Evolutionary conservation across 2,113 vertebrate species (phyloP), one percentile per base, ranked within the genome.

Genomic region (Macrotus californicus): DNA sequence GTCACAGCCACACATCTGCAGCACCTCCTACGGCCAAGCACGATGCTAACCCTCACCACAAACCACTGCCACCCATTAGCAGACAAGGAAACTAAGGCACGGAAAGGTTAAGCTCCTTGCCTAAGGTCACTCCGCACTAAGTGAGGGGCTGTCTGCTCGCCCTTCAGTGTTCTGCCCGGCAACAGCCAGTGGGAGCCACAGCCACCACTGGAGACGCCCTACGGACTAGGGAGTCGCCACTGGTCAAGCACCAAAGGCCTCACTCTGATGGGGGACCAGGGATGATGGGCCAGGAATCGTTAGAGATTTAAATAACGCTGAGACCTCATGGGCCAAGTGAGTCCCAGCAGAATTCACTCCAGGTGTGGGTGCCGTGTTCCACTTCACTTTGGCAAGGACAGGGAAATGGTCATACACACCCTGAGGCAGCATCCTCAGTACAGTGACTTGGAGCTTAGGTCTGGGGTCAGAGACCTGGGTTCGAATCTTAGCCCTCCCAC

Each of bases 1-100:
- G 3, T 10, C 81, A 6, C 0, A 41, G 66, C 18, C 31, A 16
- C 36, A 12, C 6, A 10, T 4, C 12, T 9, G 4, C 1, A 39
- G 83, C 11, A 29, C n/a, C 39, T 56, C 12, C 43, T 13, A 26
- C 3, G 3, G 24, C 48, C 12, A 24, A 13, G n/a, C 6, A 13
- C 0, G 0, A 34, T 26, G 73, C 56, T 56, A 50, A 56, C 8
- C 34, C 26, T 80, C 22, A 56, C 70, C 76, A 56, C 31, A 52
- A 50, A 41, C 12, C 61, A 34, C 36, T 0, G 3, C 6, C 46
- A 19, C 12, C 80, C 46, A 19, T 16, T 52, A 41, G 69, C 24
- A 90, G 79, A n/a, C 0, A 6, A 91, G 54, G 31, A 87, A 39
- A 36, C 18, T 2, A 7, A 92, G 86, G 69, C 73, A 64, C 29